Evolutionary conservation across 1,140 invertebrate species (phyloP), one percentile per base, ranked within the genome.

Genomic region (Cotesia typhae): DNA sequence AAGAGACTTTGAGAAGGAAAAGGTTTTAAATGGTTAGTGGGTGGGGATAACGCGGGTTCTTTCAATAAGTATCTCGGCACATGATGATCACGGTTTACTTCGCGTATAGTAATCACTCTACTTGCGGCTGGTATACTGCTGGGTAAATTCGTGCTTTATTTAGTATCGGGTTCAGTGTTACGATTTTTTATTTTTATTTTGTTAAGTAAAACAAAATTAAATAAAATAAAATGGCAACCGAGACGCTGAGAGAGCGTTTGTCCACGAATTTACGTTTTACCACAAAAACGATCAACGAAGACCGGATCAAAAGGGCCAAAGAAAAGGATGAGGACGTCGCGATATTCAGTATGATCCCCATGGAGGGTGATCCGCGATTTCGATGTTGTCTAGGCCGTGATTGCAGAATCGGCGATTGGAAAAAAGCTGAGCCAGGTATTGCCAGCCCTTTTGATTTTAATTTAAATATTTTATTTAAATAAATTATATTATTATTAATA

Each of bases 311-410:
- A 65, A 78, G 90, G 80, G 93, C 93, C 12, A 90, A 92, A 81
- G 93, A 94, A 75, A 92, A 91, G 79, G 93, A 94, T 82, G 94
- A 95, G 84, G 94, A 95, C 87, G 90, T 95, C 53, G 94, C 94
- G 55, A 91, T 95, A 78, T 87, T 95, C 73, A 94, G 93, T 69
- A 94, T 94, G 90, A 92, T 95, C 74, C 88, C 90, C 3, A 87
- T 92, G 80, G 89, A 90, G 71, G 88, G 89, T 77, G 92, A 94
- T 79, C 90, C 92, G 73, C 92, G 91, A 81, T 96, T 96, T 84
- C 89, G 91, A 82, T 96, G 94, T 85, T 89, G 90, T 68, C 84
- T 94, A 73, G 91, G 90, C 71, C 89, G 90, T 69, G 90, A 91
- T 73, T 95, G 94, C 81, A 82, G 91, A 28, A 80, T 93, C 65